Percentiles rank a stretch among this genome's conserved stretches.
These are phyloP conservation scores for Periophthalmodon schlosseri DNA, from an alignment of 2,113 vertebrate species.

Conservation along the genomic window DNA sequence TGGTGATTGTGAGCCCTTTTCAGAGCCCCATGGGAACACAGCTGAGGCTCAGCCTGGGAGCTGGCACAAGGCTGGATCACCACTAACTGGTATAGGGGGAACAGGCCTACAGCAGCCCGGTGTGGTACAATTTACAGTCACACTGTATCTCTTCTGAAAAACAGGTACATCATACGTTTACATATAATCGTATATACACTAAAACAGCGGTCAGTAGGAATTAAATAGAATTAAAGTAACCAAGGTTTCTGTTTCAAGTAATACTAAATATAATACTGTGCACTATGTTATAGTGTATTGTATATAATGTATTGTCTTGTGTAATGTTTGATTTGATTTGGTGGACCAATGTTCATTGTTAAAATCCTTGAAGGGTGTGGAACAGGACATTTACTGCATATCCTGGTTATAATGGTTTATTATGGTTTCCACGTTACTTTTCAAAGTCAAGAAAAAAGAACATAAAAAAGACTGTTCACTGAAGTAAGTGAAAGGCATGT, in stretches of 20 bases:
- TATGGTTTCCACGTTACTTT: too few relatives aligned
- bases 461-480: constrained; percentile 1
- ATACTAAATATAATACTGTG: too few relatives aligned
- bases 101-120: neutral
- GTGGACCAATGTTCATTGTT: too few relatives aligned
- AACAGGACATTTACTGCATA: too few relatives aligned
- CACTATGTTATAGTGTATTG: too few relatives aligned
- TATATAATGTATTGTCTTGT: too few relatives aligned
- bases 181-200: neutral
- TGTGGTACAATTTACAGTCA: neutral
- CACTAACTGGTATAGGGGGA: constrained; percentile 34
- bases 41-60: constrained; percentile 67
- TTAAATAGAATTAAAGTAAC: too few relatives aligned
- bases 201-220: too few relatives aligned
- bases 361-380: too few relatives aligned
- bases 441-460: neutral
- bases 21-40: constrained; percentile 70
- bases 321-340: too few relatives aligned
- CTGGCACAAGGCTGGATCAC: constrained; percentile 63
- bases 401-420: too few relatives aligned
- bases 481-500: constrained; percentile 17
- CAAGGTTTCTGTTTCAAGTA: too few relatives aligned
- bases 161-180: neutral
- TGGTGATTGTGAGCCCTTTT: constrained; percentile 46
- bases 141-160: neutral